These are phyloP conservation scores for Galeopsomyia nigrocyanea DNA, from an alignment of 2,888 invertebrate species.

Conservation along the genomic window DNA sequence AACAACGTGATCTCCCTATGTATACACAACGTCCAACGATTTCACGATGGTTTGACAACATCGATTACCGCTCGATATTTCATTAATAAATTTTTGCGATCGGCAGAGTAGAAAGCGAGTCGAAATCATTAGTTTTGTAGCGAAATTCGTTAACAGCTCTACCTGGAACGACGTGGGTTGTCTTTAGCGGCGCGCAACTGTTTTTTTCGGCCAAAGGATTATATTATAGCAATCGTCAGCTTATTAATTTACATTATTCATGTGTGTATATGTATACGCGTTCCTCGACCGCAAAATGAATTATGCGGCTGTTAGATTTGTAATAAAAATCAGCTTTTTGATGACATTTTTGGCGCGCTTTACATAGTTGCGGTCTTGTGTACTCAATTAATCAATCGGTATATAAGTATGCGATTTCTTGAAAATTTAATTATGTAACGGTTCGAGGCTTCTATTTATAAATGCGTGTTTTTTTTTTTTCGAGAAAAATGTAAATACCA, in stretches of 20 bases:
- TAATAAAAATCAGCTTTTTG: too few species aligned
- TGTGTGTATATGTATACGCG: constrained; percentile 49
- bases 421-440: too few species aligned
- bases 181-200: constrained; percentile 42
- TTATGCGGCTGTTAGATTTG: constrained; percentile 38
- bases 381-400: too few species aligned
- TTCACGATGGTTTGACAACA: not conserved
- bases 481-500: too few species aligned
- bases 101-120: constrained; percentile 38
- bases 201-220: constrained; percentile 51
- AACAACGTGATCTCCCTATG: too few species aligned
- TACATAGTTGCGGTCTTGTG: too few species aligned
- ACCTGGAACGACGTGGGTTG: constrained; percentile 61
- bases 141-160: constrained; percentile 63
- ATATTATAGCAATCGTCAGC: constrained; percentile 61
- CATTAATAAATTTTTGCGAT: not conserved
- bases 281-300: too few species aligned
- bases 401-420: too few species aligned
- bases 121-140: constrained; percentile 63
- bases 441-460: too few species aligned
- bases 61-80: not conserved
- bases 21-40: too few species aligned
- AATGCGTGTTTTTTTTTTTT: too few species aligned
- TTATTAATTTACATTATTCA: constrained; percentile 57
- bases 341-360: too few species aligned